Base-by-base conservation (phyloP, 2,888 invertebrate genomes). In the Drosophila mimetica region DNA sequence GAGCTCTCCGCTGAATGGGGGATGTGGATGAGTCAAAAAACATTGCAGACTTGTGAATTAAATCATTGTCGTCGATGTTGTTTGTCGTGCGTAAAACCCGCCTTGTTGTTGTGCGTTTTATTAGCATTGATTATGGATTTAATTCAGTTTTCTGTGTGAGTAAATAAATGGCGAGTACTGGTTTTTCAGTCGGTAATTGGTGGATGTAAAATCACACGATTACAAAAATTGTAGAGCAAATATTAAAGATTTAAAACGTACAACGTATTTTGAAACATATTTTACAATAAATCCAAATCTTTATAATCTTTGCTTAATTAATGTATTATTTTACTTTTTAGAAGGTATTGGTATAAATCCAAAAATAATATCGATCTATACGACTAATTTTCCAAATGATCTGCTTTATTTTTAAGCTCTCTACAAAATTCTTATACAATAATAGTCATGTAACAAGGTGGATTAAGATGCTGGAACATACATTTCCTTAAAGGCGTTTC, bases 81-180 rank as follows among this genome's bases (percentile, higher is more conserved):
- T 60, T 46, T 47, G 61, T 61, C 60, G 36, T 65, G 65, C 44
- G 25, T 53, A 20, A 50, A 63, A 42, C 34, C 36, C 14, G 14
- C 14, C 6, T 37, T 61, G 54, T 71, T 64, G 54, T 22, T 76
- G 75, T 69, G 61, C 59, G 67, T 75, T 80, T 84, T 83, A 88
- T 83, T 84, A 83, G 80, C 86, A 80, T 84, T 83, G 76, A 86
- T 88, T 86, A 80, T 80, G 73, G 61, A 67, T 65, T 84, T 77
- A 71, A 67, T 61, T 61, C 46, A 46, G 22, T 60, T 39, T 37
- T 28, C 25, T 42, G 60, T 59, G 60, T 20, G 14, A 37, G 59
- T 20, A 53, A 28, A 28, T 28, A 53, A 37, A 28, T 37, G 55
- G n/a, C 8, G 20, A 37, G 54, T 57, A 14, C 54, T 13, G 34